These are phyloP conservation scores for Sylvia borin DNA, from an alignment of 2,797 vertebrate species.

Conservation along the genomic window DNA sequence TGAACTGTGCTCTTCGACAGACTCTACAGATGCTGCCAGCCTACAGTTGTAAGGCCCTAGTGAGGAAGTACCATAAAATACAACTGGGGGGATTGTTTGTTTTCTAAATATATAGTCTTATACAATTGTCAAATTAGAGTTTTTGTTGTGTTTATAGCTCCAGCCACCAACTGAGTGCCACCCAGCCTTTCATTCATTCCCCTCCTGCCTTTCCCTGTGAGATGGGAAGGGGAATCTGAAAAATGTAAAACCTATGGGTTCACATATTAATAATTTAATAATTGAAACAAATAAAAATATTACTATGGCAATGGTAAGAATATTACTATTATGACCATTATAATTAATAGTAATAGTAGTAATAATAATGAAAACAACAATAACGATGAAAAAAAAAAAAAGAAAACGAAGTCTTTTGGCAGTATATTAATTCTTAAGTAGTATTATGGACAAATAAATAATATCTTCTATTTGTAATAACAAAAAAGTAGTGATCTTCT, in stretches of 20 bases:
- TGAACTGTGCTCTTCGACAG: neutral
- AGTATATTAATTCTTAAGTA: neutral
- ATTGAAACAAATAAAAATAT: neutral
- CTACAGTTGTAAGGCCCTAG: neutral
- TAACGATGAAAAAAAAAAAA: neutral
- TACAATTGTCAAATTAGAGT: neutral
- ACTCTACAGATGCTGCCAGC: neutral
- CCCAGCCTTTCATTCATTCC: neutral
- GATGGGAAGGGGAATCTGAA: neutral
- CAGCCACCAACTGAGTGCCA: neutral
- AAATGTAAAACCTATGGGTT: neutral
- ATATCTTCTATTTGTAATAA: neutral
- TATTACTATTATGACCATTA: neutral
- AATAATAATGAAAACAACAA: neutral
- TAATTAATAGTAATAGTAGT: too few species aligned
- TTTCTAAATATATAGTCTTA: neutral
- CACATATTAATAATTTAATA: neutral
- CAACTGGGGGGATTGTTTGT: neutral
- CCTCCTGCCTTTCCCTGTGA: rapidly evolving
- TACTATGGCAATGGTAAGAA: rapidly evolving
- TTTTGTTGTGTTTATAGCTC: neutral
- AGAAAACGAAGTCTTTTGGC: neutral
- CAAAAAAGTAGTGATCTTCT: neutral
- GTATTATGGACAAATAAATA: neutral
- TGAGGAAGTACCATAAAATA: neutral